phyloP scores from a whole-genome alignment of 2,113 vertebrate genomes.

The Antidorcas marsupialis region DNA sequence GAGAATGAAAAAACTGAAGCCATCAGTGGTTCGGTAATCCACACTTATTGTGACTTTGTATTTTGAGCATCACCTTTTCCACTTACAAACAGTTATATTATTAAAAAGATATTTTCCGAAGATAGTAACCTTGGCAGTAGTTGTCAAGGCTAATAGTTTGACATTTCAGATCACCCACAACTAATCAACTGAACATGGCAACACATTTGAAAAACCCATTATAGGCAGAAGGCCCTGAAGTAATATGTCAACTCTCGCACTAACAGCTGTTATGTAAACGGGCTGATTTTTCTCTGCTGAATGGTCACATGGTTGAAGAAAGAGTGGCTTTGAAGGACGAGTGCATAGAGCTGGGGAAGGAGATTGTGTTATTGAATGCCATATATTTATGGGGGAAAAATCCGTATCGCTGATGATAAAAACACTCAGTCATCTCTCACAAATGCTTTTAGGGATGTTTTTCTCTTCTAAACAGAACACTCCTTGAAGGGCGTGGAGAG shows the following conservation, averaged over 20 bases:
- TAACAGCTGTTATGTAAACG: constrained; percentile 65
- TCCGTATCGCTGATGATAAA: constrained; percentile 58
- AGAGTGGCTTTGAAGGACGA: constrained; percentile 57
- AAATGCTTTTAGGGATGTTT: constrained; percentile 41
- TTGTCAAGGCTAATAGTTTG: constrained; percentile 79
- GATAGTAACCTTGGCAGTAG: constrained; percentile 72
- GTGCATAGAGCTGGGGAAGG: background rate
- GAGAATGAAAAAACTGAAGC: constrained; percentile 54
- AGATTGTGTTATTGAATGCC: constrained; percentile 31
- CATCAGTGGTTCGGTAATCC: constrained; percentile 61
- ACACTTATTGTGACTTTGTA: constrained; percentile 73
- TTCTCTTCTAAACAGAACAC: background rate
- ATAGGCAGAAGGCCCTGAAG: constrained; percentile 63
- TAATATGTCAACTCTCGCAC: constrained; percentile 52
- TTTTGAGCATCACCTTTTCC: constrained; percentile 76
- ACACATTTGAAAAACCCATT: constrained; percentile 78
- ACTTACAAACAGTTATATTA: constrained; percentile 74
- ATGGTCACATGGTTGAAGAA: constrained; percentile 2
- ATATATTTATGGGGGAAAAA: constrained; percentile 53
- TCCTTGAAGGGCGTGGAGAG: constrained; percentile 47
- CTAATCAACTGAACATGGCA: constrained; percentile 79
- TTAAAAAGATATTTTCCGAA: constrained; percentile 72
- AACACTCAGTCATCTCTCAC: constrained; percentile 34
- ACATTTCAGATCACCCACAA: constrained; percentile 82
- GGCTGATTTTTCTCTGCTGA: background rate